A percentile compares a stretch with the other conserved stretches of the same genome.
Conservation (phyloP, 2,113 vertebrate genomes). For the Pseudolaguvia tuberculata region DNA sequence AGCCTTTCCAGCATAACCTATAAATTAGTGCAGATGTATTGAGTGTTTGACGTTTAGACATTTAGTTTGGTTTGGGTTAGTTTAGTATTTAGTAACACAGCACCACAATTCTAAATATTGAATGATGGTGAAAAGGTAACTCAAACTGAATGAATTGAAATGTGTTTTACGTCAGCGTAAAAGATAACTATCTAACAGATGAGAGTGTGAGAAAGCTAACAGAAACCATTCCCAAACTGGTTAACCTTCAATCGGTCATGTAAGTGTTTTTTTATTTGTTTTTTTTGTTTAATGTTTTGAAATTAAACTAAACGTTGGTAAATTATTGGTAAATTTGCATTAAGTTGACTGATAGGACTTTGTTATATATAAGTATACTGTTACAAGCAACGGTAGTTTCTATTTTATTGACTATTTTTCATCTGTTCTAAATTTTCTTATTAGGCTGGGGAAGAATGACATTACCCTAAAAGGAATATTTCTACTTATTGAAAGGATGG, state of each 20-base stretch:
- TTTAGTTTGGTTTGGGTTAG: not conserved
- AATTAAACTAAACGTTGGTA: not conserved
- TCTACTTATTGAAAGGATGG: slow-evolving; percentile 61
- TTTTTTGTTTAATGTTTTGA: not conserved
- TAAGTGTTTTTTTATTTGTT: slow-evolving; percentile 61
- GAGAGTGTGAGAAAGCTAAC: slow-evolving; percentile 58
- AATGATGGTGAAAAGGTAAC: not conserved
- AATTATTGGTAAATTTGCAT: not conserved
- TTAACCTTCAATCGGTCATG: slow-evolving; percentile 66
- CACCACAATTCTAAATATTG: not conserved
- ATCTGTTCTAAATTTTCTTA: slow-evolving; percentile 6
- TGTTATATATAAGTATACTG: not conserved
- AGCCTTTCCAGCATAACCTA: not conserved
- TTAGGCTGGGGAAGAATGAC: slow-evolving; percentile 75
- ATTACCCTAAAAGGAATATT: slow-evolving; percentile 62
- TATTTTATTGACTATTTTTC: not conserved
- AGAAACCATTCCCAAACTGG: slow-evolving; percentile 64
- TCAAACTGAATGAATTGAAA: not conserved
- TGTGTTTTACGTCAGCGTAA: slow-evolving; percentile 67
- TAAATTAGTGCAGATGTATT: not conserved
- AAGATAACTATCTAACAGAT: slow-evolving; percentile 74
- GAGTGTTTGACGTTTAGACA: not conserved
- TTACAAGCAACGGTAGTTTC: not conserved
- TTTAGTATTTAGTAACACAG: not conserved
- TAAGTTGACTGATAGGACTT: not conserved